Percentiles rank a stretch among this genome's conserved stretches.
Conservation (phyloP, 2,888 invertebrate species). For the Andrena camellia region DNA sequence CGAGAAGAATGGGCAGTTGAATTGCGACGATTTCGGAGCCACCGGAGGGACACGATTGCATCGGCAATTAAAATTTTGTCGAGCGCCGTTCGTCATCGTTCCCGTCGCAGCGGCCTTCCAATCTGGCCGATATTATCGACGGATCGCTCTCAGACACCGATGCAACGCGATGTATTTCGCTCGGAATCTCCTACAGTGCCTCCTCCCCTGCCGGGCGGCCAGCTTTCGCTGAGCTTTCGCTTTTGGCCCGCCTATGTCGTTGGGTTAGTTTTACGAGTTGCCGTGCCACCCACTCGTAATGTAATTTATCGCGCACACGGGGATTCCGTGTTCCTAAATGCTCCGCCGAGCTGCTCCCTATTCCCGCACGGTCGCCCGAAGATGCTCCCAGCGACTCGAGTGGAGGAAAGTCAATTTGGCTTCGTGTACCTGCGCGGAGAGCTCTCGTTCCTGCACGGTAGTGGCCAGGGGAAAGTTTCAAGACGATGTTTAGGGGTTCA, state of each 20-base stretch:
- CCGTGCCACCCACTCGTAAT: conserved; percentile 58
- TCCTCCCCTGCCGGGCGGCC: not conserved
- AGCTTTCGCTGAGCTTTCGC: conserved; percentile 75
- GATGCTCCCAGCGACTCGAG: not conserved
- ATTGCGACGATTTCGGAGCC: conserved; percentile 41
- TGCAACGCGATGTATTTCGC: conserved; percentile 36
- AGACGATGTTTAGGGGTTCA: too few relatives aligned
- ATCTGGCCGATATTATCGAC: conserved; percentile 46
- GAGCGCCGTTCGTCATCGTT: conserved; percentile 47
- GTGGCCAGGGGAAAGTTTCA: not conserved
- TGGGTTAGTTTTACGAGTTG: conserved; percentile 67
- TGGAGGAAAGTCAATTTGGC: not conserved
- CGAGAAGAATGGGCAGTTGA: conserved; percentile 18
- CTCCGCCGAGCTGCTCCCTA: conserved; percentile 16
- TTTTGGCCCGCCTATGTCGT: conserved; percentile 58
- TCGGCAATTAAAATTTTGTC: conserved; percentile 58
- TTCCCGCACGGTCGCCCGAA: conserved; percentile 8
- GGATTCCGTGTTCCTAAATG: conserved; percentile 47
- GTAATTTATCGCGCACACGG: conserved; percentile 67
- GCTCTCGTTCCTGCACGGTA: not conserved
- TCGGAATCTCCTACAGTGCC: conserved; percentile 20
- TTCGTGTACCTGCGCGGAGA: not conserved
- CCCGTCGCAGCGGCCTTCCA: conserved; percentile 12
- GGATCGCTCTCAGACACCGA: conserved; percentile 29
- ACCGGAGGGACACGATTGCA: conserved; percentile 22